Conservation (phyloP, 2,888 invertebrate genomes). For the Cenopis cana region DNA sequence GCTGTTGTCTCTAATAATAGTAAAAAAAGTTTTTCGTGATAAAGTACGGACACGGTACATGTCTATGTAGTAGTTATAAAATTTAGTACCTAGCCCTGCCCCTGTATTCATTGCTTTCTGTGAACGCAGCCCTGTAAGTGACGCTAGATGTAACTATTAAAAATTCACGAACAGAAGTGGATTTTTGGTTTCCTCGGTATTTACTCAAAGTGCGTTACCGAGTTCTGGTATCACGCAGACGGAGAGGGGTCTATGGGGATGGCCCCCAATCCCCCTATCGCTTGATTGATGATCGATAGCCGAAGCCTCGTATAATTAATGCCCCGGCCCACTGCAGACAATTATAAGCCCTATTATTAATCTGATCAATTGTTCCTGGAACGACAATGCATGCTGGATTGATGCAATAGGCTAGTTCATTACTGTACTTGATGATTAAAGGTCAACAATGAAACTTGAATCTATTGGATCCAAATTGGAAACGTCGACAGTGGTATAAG, state of each 20-base stretch:
- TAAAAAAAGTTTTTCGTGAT: too few relatives aligned
- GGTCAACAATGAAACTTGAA: background rate
- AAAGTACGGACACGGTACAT: too few relatives aligned
- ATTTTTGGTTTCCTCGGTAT: background rate
- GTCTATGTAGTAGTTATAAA: too few relatives aligned
- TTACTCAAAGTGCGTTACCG: slow-evolving; percentile 5
- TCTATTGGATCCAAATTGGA: background rate
- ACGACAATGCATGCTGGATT: slow-evolving; percentile 15
- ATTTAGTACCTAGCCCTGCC: too few relatives aligned
- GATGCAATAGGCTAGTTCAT: slow-evolving; percentile 7
- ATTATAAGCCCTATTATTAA: slow-evolving; percentile 56
- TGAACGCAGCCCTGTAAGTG: too few relatives aligned
- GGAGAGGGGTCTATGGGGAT: slow-evolving; percentile 43
- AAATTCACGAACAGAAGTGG: background rate
- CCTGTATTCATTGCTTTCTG: too few relatives aligned
- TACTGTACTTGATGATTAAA: background rate
- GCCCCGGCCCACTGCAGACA: slow-evolving; percentile 62
- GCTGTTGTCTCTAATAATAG: too few relatives aligned
- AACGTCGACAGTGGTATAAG: background rate
- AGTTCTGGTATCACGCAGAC: slow-evolving; percentile 20
- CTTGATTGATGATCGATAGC: slow-evolving; percentile 73
- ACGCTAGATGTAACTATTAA: background rate
- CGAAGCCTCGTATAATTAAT: slow-evolving; percentile 71
- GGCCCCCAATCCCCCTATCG: slow-evolving; percentile 32
- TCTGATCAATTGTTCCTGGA: slow-evolving; percentile 44